Conservation (phyloP, 2,797 vertebrate genomes). For the Mastacembelus armatus region DNA sequence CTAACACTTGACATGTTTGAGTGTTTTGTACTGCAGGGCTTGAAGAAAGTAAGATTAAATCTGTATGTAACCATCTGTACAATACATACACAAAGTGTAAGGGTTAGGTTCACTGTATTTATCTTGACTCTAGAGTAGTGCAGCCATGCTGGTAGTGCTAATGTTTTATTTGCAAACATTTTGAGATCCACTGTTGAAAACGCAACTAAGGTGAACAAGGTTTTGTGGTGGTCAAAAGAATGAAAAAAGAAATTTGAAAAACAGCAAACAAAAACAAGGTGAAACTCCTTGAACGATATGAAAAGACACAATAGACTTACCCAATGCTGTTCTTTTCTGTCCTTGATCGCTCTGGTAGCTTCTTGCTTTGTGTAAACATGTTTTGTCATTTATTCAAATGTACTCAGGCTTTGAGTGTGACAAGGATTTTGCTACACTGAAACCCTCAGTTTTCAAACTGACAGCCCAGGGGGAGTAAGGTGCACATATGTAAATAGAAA, state of each 20-base stretch:
- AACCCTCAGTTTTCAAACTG: background rate
- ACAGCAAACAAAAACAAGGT: background rate
- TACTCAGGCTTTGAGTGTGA: background rate
- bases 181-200: background rate
- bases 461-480: background rate
- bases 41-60: background rate
- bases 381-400: constrained; percentile 25
- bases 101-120: no score
- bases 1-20: no score
- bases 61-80: background rate
- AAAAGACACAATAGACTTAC: background rate
- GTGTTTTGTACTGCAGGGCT: background rate
- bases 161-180: background rate
- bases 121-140: background rate
- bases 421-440: background rate
- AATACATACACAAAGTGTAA: no score
- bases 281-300: background rate
- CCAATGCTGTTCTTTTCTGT: background rate
- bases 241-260: background rate
- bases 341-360: constrained; percentile 9
- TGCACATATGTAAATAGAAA: no score
- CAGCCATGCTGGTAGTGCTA: background rate
- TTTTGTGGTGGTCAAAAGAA: background rate
- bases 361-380: background rate
- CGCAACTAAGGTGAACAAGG: background rate